Conservation (phyloP, 1,140 invertebrate species). For the Drosophila repleta region DNA sequence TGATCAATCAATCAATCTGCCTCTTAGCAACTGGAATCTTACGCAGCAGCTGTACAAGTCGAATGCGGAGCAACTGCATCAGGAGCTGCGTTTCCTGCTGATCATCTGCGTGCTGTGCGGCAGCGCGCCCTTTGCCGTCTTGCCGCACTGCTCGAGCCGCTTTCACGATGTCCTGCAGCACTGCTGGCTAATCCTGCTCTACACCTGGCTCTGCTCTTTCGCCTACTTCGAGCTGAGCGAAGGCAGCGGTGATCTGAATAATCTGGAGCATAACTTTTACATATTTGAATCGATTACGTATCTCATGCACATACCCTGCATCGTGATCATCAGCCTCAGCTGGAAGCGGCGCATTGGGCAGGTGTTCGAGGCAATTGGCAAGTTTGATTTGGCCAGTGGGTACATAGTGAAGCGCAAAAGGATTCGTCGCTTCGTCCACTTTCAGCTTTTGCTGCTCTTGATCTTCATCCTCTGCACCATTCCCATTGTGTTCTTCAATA, state of each 20-base stretch:
- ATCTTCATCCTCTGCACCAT: conserved; percentile 25
- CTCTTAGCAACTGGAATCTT: conserved; percentile 16
- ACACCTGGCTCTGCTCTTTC: conserved; percentile 28
- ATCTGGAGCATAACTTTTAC: conserved; percentile 54
- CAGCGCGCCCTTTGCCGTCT: conserved; percentile 38
- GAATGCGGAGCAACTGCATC: conserved; percentile 16
- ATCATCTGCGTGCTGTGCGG: conserved; percentile 47
- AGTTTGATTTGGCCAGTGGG: conserved; percentile 42
- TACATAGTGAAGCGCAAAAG: conserved; percentile 16
- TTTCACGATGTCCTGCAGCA: conserved; percentile 34
- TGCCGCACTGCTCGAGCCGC: conserved; percentile 12
- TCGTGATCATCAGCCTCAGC: conserved; percentile 35
- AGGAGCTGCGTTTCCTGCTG: conserved; percentile 32
- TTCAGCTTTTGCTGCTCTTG: conserved; percentile 37
- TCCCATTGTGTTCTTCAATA: conserved; percentile 6
- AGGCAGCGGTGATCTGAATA: neutral
- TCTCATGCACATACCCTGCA: conserved; percentile 45
- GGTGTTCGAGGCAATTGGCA: conserved; percentile 29
- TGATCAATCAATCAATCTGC: neutral
- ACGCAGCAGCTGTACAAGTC: conserved; percentile 24
- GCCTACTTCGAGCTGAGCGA: conserved; percentile 48
- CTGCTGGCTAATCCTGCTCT: conserved; percentile 40
- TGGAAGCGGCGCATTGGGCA: conserved; percentile 33
- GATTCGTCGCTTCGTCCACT: conserved; percentile 11
- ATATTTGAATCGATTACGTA: conserved; percentile 43